Percentiles rank a stretch among this genome's conserved stretches.
These are phyloP conservation scores for Tapirus terrestris DNA, from an alignment of 2,113 vertebrate species.

Conservation along the genomic window DNA sequence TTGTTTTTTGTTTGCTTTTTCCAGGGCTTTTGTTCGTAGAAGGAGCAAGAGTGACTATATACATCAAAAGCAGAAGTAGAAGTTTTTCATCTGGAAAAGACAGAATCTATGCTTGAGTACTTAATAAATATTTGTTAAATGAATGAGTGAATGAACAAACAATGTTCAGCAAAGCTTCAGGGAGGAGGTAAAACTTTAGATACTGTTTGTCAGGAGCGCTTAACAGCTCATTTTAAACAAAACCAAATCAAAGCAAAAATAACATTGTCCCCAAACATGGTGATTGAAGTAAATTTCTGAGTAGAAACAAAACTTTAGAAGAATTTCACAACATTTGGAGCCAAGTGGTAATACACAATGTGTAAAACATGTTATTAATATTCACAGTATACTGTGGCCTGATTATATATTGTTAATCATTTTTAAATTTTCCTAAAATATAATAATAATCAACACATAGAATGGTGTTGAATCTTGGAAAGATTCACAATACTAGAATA, in stretches of 20 bases:
- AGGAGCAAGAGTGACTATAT: neutral
- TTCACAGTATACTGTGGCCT: neutral
- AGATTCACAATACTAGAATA: neutral
- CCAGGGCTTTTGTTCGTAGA: neutral
- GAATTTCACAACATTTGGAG: neutral
- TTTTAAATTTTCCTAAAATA: neutral
- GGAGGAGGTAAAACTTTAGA: neutral
- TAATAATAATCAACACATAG: neutral
- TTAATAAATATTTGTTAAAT: neutral
- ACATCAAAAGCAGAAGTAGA: neutral
- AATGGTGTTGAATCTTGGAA: neutral
- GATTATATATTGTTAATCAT: neutral
- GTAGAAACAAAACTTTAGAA: neutral
- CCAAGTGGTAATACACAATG: neutral
- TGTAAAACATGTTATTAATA: neutral
- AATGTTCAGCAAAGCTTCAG: neutral
- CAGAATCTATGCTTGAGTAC: neutral
- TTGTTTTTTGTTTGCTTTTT: neutral
- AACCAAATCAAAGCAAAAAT: neutral
- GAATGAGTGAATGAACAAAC: neutral
- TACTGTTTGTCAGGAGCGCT: neutral
- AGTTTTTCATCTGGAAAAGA: neutral
- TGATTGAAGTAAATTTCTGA: neutral
- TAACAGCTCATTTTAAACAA: neutral
- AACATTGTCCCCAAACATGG: neutral